phyloP scores from a whole-genome alignment of 2,113 vertebrate species.

The Centropus unirufus region DNA sequence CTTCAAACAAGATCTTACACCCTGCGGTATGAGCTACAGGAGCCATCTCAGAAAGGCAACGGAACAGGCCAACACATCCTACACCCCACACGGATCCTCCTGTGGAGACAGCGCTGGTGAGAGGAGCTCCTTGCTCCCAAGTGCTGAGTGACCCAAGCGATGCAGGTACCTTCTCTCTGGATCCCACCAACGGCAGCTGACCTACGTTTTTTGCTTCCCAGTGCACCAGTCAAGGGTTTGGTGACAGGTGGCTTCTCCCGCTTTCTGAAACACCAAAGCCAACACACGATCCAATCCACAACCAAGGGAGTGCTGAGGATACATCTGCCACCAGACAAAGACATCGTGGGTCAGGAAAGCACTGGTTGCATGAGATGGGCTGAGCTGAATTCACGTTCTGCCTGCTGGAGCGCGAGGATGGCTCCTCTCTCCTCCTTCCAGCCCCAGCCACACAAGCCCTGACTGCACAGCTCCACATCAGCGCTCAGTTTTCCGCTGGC shows the following conservation, averaged over 20 bases:
- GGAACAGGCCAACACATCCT: neutral
- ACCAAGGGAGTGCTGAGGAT: neutral
- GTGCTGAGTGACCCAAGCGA: neutral
- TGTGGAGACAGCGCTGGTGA: accelerated
- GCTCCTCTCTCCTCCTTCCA: neutral
- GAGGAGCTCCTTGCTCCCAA: neutral
- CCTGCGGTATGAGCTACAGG: neutral
- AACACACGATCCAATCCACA: accelerated
- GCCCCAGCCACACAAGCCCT: neutral
- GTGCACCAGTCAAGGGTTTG: neutral
- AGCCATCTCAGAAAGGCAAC: neutral
- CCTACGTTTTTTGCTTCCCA: neutral
- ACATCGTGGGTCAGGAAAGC: neutral
- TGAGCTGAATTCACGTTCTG: neutral
- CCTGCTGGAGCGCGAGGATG: neutral
- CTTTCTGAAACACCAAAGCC: neutral
- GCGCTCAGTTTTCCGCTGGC: neutral
- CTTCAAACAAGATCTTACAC: neutral
- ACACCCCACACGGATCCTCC: neutral
- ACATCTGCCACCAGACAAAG: neutral
- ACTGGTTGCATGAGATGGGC: neutral
- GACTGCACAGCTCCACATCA: too few relatives aligned
- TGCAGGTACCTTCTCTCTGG: neutral
- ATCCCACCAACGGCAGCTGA: neutral
- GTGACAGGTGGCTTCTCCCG: neutral